Evolutionary conservation across 1,140 invertebrate genomes (phyloP).

Genomic region (Phocides pigmalion): DNA sequence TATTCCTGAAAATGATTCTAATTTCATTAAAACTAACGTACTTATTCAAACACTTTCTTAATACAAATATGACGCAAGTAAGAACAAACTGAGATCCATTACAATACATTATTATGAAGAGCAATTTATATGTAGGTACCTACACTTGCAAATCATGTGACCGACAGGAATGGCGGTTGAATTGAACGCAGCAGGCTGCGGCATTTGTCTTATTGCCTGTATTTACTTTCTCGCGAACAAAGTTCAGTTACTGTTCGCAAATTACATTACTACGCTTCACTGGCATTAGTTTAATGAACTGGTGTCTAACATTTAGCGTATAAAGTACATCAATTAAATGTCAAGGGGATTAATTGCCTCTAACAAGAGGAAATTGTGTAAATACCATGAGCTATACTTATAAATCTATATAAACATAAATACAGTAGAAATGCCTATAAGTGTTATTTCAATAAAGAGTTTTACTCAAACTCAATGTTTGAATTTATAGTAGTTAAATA

Average conservation of each 20-base stretch:
- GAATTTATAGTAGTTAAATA: background rate
- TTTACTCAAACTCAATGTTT: too few relatives aligned
- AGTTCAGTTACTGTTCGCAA: slow-evolving; percentile 16
- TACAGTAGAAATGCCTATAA: too few relatives aligned
- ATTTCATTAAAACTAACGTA: background rate
- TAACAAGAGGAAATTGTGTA: background rate
- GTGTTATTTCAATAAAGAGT: too few relatives aligned
- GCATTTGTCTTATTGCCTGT: slow-evolving; percentile 1
- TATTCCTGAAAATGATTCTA: too few relatives aligned
- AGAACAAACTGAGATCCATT: slow-evolving; percentile 37
- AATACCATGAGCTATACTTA: background rate
- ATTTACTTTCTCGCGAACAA: slow-evolving; percentile 11
- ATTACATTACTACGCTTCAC: slow-evolving; percentile 13
- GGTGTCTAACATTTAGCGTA: slow-evolving; percentile 3
- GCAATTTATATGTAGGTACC: slow-evolving; percentile 50
- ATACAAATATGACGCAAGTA: slow-evolving; percentile 32
- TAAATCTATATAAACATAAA: background rate
- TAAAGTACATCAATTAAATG: slow-evolving; percentile 11
- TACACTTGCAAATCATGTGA: slow-evolving; percentile 54
- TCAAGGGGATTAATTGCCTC: background rate
- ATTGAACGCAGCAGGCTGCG: slow-evolving; percentile 43
- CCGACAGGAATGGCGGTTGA: slow-evolving; percentile 42
- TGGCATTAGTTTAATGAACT: slow-evolving; percentile 21
- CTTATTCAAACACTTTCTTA: background rate
- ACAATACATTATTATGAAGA: slow-evolving; percentile 53